Percentiles rank a stretch among this genome's conserved stretches.
Conservation (phyloP, 2,888 invertebrate species). For the Meloe dianella region DNA sequence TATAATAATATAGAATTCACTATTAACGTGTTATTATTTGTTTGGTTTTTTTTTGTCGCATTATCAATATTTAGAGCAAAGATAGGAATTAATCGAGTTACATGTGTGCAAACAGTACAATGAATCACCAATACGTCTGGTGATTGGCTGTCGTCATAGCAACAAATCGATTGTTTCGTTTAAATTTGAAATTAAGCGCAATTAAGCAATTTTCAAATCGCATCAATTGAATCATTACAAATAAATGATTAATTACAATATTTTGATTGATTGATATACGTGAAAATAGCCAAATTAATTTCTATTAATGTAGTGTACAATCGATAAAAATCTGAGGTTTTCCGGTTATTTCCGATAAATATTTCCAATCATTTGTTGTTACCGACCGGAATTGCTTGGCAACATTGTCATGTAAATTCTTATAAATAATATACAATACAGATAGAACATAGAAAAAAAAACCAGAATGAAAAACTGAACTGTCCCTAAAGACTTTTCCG, state of each 20-base stretch:
- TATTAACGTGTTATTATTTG: background rate
- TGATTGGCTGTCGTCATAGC: background rate
- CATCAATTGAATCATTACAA: background rate
- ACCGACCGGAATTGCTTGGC: slow-evolving; percentile 36
- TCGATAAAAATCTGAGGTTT: background rate
- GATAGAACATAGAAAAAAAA: slow-evolving; percentile 17
- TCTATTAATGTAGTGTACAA: background rate
- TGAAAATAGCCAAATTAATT: background rate
- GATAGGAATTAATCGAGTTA: background rate
- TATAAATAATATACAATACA: slow-evolving; percentile 29
- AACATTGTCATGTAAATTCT: slow-evolving; percentile 31
- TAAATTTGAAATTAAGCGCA: background rate
- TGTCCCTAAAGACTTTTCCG: background rate
- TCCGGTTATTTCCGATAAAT: slow-evolving; percentile 26
- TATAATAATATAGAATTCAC: background rate
- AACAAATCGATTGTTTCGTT: background rate
- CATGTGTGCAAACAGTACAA: background rate
- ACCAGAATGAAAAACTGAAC: background rate
- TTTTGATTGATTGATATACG: no score
- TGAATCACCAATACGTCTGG: background rate
- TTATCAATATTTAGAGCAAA: background rate
- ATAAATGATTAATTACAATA: background rate
- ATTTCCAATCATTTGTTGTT: slow-evolving; percentile 32
- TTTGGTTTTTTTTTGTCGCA: background rate
- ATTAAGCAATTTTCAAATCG: background rate